Base-by-base conservation (phyloP, 2,797 vertebrate species). In the Mallotus villosus region DNA sequence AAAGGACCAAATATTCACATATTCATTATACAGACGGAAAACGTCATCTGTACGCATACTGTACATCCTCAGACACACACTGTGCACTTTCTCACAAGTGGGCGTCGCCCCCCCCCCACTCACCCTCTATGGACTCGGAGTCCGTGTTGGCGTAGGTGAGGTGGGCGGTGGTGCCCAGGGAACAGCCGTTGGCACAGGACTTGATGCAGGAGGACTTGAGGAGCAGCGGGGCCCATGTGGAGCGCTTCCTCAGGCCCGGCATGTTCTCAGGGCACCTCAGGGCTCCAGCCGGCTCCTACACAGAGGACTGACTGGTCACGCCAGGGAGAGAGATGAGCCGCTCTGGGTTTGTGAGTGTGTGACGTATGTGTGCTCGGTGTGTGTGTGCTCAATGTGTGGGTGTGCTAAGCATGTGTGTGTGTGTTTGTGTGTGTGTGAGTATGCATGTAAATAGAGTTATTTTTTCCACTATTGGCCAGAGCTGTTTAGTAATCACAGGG, bases 131-230 rank as follows among this genome's bases (percentile, higher is more conserved):
- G 0, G 96, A 92, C 74, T 96, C 94, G 27, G 82, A 70, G 29
- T 91, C 92, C 46, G 94, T 89, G 76, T 99, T 98, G 84, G 88
- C 92, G 70, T 99, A 99, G n/a, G 90, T 92, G 4, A 99, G 95
- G 59, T 94, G 92, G 37, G 95, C 91, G 0, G 92, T 94, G 88
- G 97, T 91, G 81, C 95, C 95, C 85, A 99, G 85, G 25, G 95
- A 95, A 84, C 94, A 97, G 25, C 97, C 97, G 0, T 96, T 96
- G 86, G 95, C 94, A 81, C 95, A 96, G 69, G 97, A 97, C 87
- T 94, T 95, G 76, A 99, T 94, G 71, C 85, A 90, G 67, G 97
- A 99, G 76, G 95, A 93, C 82, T 96, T 97, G 74, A 99, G 92
- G 6, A 97, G 92, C 82, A 98, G 84, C 55, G 95, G 93, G 41